A percentile compares a stretch with the other conserved stretches of the same genome.
Conservation (phyloP, 2,888 invertebrate species). For the Drosophila fungiperda region DNA sequence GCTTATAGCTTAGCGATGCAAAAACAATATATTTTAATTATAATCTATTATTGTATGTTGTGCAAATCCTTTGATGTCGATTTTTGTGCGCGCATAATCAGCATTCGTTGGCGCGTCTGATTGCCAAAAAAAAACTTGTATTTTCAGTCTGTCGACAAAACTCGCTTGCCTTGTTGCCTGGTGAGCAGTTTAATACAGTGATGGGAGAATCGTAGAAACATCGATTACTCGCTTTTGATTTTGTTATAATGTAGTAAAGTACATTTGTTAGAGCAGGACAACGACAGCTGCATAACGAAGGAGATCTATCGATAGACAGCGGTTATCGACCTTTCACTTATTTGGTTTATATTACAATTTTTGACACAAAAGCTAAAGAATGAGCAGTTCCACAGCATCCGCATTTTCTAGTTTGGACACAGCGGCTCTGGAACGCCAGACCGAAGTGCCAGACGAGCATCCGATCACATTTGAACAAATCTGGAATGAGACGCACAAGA, state of each 20-base stretch:
- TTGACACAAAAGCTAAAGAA: slow-evolving; percentile 33
- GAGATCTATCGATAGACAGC: slow-evolving; percentile 12
- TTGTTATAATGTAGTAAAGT: not conserved
- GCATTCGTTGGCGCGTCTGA: slow-evolving; percentile 41
- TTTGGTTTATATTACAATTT: slow-evolving; percentile 57
- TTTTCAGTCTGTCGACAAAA: slow-evolving; percentile 39
- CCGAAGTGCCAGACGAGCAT: slow-evolving; percentile 58
- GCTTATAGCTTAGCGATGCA: slow-evolving; percentile 5
- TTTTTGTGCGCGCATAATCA: slow-evolving; percentile 37
- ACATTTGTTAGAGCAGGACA: slow-evolving; percentile 19
- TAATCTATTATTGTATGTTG: not conserved
- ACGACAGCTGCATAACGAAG: not conserved
- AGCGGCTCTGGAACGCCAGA: slow-evolving; percentile 77
- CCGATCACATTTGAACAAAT: slow-evolving; percentile 75
- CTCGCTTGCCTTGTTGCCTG: slow-evolving; percentile 43
- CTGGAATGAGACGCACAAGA: slow-evolving; percentile 82
- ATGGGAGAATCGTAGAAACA: slow-evolving; percentile 25
- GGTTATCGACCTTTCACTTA: slow-evolving; percentile 41
- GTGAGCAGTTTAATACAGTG: slow-evolving; percentile 35
- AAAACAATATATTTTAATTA: not conserved
- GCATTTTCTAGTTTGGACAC: slow-evolving; percentile 83
- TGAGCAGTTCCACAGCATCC: slow-evolving; percentile 63
- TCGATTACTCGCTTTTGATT: slow-evolving; percentile 20
- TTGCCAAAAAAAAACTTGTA: slow-evolving; percentile 30
- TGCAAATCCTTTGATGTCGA: not conserved